Percentiles rank a stretch among this genome's conserved stretches.
Evolutionary conservation across 2,797 vertebrate species (phyloP).

Genomic region (Pristis pectinata): DNA sequence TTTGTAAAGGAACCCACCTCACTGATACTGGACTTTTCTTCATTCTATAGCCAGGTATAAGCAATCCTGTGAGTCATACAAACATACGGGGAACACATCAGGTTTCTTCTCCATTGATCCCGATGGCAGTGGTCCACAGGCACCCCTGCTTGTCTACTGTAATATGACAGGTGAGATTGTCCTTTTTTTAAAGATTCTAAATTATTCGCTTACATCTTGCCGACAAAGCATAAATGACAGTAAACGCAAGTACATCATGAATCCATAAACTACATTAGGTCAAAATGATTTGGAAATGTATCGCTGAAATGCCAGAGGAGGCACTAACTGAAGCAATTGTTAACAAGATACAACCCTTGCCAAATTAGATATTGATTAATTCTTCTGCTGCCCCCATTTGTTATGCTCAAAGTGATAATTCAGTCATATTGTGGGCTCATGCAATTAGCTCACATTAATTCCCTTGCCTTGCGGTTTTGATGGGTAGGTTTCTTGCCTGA

Average conservation of each 20-base stretch:
- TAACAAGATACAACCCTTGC: slow-evolving; percentile 9
- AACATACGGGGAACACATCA: slow-evolving; percentile 58
- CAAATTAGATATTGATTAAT: slow-evolving; percentile 29
- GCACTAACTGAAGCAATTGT: slow-evolving; percentile 21
- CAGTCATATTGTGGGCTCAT: neutral
- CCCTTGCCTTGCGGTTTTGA: neutral
- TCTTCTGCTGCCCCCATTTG: slow-evolving; percentile 9
- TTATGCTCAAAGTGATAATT: neutral
- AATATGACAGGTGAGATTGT: slow-evolving; percentile 59
- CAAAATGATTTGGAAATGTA: slow-evolving; percentile 21
- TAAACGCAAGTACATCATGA: neutral
- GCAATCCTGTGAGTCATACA: slow-evolving; percentile 63
- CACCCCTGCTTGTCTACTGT: slow-evolving; percentile 60
- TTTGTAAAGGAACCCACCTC: neutral
- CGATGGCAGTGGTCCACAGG: slow-evolving; percentile 62
- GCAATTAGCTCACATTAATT: slow-evolving; percentile 1
- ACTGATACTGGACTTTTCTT: neutral
- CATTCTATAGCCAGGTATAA: slow-evolving; percentile 59
- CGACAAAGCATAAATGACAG: neutral
- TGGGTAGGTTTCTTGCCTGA: neutral
- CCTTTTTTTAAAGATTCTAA: neutral
- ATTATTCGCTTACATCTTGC: neutral
- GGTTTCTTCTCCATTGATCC: slow-evolving; percentile 63
- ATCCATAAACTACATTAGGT: neutral
- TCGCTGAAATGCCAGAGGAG: neutral